Base-by-base conservation (phyloP, 1,140 invertebrate genomes). In the Pissodes strobi region DNA sequence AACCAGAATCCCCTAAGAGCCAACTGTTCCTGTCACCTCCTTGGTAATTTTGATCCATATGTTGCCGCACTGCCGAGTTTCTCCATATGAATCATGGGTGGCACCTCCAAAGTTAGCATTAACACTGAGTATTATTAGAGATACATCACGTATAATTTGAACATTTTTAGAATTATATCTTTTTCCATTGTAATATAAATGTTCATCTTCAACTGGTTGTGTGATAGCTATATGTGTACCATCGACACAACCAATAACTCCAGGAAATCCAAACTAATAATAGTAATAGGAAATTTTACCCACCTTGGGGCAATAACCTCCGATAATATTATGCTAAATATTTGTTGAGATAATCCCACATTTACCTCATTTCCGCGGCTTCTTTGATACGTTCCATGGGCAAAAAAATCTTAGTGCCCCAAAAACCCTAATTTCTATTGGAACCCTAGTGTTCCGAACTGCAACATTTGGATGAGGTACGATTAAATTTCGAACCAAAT, bases 221-320 rank as follows among this genome's bases (percentile, higher is more conserved):
- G 63, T 55, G 51, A 73, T 72, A 60, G 39, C 62, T 2, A 75
- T 34, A 49, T 74, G 72, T 12, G 72, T 75, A 57, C 74, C 73
- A 39, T 76, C 73, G 12, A 77, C 70, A 34, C 68, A 69, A n/a
- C 30, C 6, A 8, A 34, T 34, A n/a, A n/a, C n/a, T 34, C 30
- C 30, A 34, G 30, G 30, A n/a, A 34, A 34, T 8, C n/a, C 6
- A n/a, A 34, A 34, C 6, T 34, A n/a, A n/a, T n/a, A n/a, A n/a
- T n/a, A n/a, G n/a, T n/a, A 21, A 5, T 34, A 34, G 30, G 30
- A 34, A 34, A 34, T n/a, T 34, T 46, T 2, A 46, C 2, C 15
- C n/a, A n/a, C n/a, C 17, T 23, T 18, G 45, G 10, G 13, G 9
- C 21, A 19, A 19, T 21, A 2, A 15, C 45, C 19, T 48, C 45